Evolutionary conservation across 2,888 invertebrate species (phyloP).

Genomic region (Rhingia campestris): DNA sequence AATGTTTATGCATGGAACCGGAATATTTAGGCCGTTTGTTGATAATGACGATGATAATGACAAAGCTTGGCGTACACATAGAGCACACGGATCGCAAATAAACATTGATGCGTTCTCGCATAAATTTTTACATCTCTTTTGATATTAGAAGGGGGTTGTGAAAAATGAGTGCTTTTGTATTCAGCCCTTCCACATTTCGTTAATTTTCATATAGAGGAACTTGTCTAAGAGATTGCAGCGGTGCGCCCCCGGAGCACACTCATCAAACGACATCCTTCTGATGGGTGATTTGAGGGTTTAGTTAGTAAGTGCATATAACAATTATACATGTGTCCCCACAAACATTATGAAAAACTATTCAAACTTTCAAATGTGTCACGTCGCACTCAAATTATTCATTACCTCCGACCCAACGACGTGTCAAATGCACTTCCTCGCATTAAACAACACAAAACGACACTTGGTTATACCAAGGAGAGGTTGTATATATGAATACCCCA

Average conservation of each 20-base stretch:
- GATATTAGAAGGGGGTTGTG: constrained; percentile 24
- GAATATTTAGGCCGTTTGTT: constrained; percentile 73
- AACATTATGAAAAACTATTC: constrained; percentile 45
- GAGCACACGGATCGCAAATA: constrained; percentile 70
- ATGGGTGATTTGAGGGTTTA: constrained; percentile 62
- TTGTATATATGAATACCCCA: constrained; percentile 14
- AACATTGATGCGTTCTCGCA: constrained; percentile 72
- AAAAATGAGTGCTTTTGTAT: constrained; percentile 59
- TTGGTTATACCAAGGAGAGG: constrained; percentile 31
- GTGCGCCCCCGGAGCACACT: neutral
- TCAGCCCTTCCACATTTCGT: constrained; percentile 15
- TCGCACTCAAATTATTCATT: constrained; percentile 59
- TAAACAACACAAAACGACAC: constrained; percentile 41
- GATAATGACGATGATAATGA: constrained; percentile 70
- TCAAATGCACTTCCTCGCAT: constrained; percentile 49
- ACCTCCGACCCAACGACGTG: constrained; percentile 43
- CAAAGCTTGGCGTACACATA: constrained; percentile 48
- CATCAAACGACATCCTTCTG: constrained; percentile 32
- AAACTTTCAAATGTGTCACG: constrained; percentile 60
- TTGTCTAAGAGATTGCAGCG: constrained; percentile 43
- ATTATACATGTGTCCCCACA: constrained; percentile 30
- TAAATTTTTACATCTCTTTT: constrained; percentile 59
- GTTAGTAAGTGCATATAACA: constrained; percentile 63
- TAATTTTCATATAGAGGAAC: constrained; percentile 49
- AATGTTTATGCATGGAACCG: constrained; percentile 72